Conservation (phyloP, 1,140 invertebrate species). For the Aphidius gifuensis region DNA sequence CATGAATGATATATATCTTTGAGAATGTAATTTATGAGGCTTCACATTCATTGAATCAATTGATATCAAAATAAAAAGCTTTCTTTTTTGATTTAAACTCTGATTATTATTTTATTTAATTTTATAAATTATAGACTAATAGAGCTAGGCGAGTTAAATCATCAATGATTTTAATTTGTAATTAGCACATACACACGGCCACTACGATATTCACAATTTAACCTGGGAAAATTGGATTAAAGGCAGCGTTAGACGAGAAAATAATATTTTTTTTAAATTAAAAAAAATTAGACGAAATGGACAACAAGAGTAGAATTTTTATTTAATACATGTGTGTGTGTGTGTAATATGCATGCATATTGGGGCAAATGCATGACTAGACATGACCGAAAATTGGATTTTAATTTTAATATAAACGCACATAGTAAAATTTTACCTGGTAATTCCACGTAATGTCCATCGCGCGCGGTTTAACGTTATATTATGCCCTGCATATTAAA, state of each 20-base stretch:
- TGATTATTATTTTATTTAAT: too few relatives aligned
- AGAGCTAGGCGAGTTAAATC: constrained; percentile 11
- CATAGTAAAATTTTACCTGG: constrained; percentile 4
- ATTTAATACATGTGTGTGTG: too few relatives aligned
- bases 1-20: too few relatives aligned
- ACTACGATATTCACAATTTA: constrained; percentile 23
- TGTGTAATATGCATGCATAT: neutral
- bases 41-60: too few relatives aligned
- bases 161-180: constrained; percentile 24
- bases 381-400: constrained; percentile 27
- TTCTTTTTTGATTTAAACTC: too few relatives aligned
- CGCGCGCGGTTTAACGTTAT: constrained; percentile 15
- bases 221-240: constrained; percentile 24
- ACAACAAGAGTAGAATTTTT: too few relatives aligned
- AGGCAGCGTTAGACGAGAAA: neutral
- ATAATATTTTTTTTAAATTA: constrained; percentile 1
- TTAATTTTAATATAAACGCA: constrained; percentile 25
- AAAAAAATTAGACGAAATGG: neutral
- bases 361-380: constrained; percentile 11
- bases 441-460: constrained; percentile 21
- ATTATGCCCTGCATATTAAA: constrained; percentile 15
- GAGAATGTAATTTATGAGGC: too few relatives aligned
- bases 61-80: too few relatives aligned
- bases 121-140: too few relatives aligned
- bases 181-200: constrained; percentile 17